Evolutionary conservation across 2,888 invertebrate genomes (phyloP), one percentile per base, ranked within the genome.

Genomic region (Silvanus unidentatus): DNA sequence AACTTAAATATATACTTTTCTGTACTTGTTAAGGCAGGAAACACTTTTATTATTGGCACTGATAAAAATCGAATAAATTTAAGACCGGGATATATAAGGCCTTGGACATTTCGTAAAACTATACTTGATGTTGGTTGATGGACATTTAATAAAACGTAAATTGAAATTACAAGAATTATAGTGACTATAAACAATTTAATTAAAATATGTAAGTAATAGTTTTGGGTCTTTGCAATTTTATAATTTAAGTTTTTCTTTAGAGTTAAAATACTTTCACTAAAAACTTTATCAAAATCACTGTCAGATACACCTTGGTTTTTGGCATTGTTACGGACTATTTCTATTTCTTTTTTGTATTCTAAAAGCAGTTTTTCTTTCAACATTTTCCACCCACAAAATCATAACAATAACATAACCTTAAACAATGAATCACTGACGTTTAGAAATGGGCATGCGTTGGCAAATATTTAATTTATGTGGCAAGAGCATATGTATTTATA

Each of bases 1-100:
- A n/a, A n/a, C 2, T 35, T 8, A 35, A 11, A 35, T 35, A 11
- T 35, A 35, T 9, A 6, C n/a, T n/a, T n/a, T n/a, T n/a, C n/a
- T n/a, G n/a, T 72, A 86, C 89, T 83, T 60, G 84, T 82, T 47
- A 86, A 62, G n/a, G 78, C 74, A 41, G 89, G 88, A 72, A 86
- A 88, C 42, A 77, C 70, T 48, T 80, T 77, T 53, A 90, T 79
- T 27, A 91, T 65, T n/a, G 91, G 90, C 58, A 91, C 78, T 39
- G 87, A 82, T 53, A 86, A 61, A 57, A 81, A 79, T 44, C 91
- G 77, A 62, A 90, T 73, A 16, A 84, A 66, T 59, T 84, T 81
- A 70, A 91, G 77, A 9, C 84, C 84, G 8, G 90, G 90, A 73
- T 91, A 88, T 55, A 91, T 87, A 58, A 82, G 81, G 46, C 85